These are phyloP conservation scores for Athene cunicularia DNA, from an alignment of 2,113 vertebrate species.

Conservation along the genomic window DNA sequence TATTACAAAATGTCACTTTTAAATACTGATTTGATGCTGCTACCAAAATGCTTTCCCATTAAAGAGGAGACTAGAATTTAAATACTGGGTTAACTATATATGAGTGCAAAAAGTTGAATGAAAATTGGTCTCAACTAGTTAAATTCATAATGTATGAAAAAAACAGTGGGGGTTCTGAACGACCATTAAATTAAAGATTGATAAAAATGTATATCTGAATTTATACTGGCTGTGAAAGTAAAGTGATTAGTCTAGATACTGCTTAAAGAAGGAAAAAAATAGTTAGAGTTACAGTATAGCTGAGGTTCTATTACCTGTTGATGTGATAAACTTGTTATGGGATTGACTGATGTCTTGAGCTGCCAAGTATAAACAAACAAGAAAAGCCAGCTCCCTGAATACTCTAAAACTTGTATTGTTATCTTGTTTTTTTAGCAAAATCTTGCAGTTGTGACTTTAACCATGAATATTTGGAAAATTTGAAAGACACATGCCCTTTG, in stretches of 20 bases:
- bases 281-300: rapidly evolving
- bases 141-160: background rate
- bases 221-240: background rate
- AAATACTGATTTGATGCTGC: background rate
- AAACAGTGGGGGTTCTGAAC: rapidly evolving
- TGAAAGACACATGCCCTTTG: rapidly evolving
- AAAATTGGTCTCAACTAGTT: background rate
- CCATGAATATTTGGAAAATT: background rate
- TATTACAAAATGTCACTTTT: rapidly evolving
- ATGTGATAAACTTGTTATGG: background rate
- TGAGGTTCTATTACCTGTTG: rapidly evolving
- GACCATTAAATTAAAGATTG: rapidly evolving
- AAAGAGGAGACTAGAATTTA: background rate
- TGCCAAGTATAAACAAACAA: background rate
- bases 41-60: background rate
- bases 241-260: background rate
- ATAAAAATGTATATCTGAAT: background rate
- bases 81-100: background rate
- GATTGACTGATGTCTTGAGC: background rate
- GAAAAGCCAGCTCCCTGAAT: rapidly evolving
- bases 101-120: no score
- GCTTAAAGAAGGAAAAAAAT: background rate
- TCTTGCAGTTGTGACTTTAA: background rate
- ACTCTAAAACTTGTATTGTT: rapidly evolving
- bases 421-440: background rate